Evolutionary conservation across 2,888 invertebrate species (phyloP).

Genomic region (Drosophila affinis): DNA sequence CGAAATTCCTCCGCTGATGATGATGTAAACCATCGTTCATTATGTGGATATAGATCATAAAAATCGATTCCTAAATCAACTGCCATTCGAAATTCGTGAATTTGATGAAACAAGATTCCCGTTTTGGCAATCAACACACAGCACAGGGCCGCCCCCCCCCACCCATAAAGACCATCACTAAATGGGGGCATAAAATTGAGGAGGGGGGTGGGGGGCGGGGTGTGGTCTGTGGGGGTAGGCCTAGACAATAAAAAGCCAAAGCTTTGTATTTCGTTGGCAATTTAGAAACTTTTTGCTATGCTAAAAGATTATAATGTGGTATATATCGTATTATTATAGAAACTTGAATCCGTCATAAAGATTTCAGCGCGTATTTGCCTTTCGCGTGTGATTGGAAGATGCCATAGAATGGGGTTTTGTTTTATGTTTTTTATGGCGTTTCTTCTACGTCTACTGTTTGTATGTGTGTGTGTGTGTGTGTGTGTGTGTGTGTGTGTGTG

Average conservation of each 20-base stretch:
- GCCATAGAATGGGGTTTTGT: slow-evolving; percentile 34
- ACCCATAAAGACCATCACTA: slow-evolving; percentile 67
- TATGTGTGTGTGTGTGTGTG: not conserved
- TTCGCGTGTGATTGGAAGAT: slow-evolving; percentile 50
- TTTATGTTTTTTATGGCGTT: slow-evolving; percentile 35
- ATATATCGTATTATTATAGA: slow-evolving; percentile 49
- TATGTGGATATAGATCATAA: slow-evolving; percentile 39
- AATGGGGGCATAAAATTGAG: slow-evolving; percentile 58
- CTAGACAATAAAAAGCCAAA: slow-evolving; percentile 60
- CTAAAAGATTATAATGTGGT: slow-evolving; percentile 60
- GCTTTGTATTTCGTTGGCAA: slow-evolving; percentile 40
- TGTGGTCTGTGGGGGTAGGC: not conserved
- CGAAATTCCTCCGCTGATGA: slow-evolving; percentile 25
- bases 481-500: too few relatives aligned
- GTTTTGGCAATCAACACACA: slow-evolving; percentile 56
- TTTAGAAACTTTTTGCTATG: slow-evolving; percentile 56
- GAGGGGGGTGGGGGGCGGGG: too few relatives aligned
- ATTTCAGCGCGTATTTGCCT: slow-evolving; percentile 62
- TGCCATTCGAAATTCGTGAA: slow-evolving; percentile 30
- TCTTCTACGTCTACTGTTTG: not conserved
- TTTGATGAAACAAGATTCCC: slow-evolving; percentile 29
- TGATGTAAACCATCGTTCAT: slow-evolving; percentile 29
- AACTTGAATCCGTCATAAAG: slow-evolving; percentile 70
- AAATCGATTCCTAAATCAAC: slow-evolving; percentile 32
- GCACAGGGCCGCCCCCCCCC: too few relatives aligned